Conservation (phyloP, 1,140 invertebrate species). For the Drosophila suzukii region DNA sequence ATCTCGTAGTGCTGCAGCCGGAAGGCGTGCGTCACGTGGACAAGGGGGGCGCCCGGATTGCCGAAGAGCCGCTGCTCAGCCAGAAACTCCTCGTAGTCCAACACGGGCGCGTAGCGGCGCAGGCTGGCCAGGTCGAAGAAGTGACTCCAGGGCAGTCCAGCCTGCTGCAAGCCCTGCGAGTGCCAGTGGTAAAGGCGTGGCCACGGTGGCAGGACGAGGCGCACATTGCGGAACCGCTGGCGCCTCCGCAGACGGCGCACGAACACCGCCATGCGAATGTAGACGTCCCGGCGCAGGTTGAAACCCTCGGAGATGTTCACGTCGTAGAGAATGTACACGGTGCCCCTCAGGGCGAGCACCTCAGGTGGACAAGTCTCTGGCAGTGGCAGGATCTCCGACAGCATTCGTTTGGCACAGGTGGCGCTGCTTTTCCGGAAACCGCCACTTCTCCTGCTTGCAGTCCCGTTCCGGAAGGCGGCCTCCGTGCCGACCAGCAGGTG, state of each 20-base stretch:
- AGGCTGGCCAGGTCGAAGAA: conserved; percentile 96
- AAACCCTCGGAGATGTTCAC: conserved; percentile 98
- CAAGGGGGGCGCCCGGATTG: conserved; percentile 46
- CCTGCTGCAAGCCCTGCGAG: conserved; percentile 85
- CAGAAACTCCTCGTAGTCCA: conserved; percentile 95
- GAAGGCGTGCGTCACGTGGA: conserved; percentile 89
- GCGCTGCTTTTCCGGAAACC: neutral
- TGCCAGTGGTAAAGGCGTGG: conserved; percentile 95
- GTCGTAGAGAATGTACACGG: conserved; percentile 90
- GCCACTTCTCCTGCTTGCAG: neutral
- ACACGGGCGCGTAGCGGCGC: conserved; percentile 91
- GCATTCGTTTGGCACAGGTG: conserved; percentile 21
- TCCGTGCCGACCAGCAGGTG: neutral
- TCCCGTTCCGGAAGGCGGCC: conserved; percentile 7
- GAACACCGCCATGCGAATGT: conserved; percentile 95
- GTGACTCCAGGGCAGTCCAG: conserved; percentile 87
- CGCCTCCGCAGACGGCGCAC: conserved; percentile 87
- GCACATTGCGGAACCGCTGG: conserved; percentile 85
- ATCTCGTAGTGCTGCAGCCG: conserved; percentile 94
- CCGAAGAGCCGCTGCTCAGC: conserved; percentile 75
- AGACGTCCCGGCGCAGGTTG: conserved; percentile 98
- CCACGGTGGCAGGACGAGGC: conserved; percentile 95
- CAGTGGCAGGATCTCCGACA: conserved; percentile 19
- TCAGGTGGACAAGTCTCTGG: conserved; percentile 50
- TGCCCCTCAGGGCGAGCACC: conserved; percentile 45